phyloP scores from a whole-genome alignment of 2,888 invertebrate genomes.

The Unio pictorum region DNA sequence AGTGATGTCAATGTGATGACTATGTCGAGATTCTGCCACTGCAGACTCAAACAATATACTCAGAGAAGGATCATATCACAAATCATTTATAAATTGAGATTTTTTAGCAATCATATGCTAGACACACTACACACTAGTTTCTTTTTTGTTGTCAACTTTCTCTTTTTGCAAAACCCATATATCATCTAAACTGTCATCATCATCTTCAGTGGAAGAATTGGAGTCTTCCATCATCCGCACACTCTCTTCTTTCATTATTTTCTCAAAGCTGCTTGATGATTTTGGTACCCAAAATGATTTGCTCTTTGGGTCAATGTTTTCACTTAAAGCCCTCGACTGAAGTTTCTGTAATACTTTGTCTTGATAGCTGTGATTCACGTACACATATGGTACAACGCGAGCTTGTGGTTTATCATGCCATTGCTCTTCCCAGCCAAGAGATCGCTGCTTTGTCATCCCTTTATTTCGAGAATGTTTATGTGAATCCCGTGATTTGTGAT shows the following conservation, averaged over 20 bases:
- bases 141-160: slow-evolving; percentile 61
- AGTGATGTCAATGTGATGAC: too few species aligned
- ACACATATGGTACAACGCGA: slow-evolving; percentile 60
- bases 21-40: too few species aligned
- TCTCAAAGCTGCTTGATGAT: slow-evolving; percentile 55
- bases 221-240: slow-evolving; percentile 54
- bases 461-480: slow-evolving; percentile 46
- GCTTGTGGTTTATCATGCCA: slow-evolving; percentile 39
- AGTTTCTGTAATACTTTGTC: slow-evolving; percentile 63
- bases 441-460: slow-evolving; percentile 55
- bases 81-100: too few species aligned
- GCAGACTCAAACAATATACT: too few species aligned
- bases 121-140: slow-evolving; percentile 64
- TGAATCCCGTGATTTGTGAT: slow-evolving; percentile 35
- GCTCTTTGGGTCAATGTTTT: slow-evolving; percentile 43
- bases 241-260: slow-evolving; percentile 32
- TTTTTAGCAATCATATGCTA: background rate
- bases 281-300: slow-evolving; percentile 59
- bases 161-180: slow-evolving; percentile 63
- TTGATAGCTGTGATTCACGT: slow-evolving; percentile 63
- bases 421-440: slow-evolving; percentile 61
- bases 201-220: slow-evolving; percentile 48
- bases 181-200: slow-evolving; percentile 56
- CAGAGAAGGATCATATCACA: too few species aligned
- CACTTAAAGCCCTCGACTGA: slow-evolving; percentile 49